Evolutionary conservation across 2,797 vertebrate species (phyloP), one percentile per base, ranked within the genome.

Genomic region (Pelochelys cantorii): DNA sequence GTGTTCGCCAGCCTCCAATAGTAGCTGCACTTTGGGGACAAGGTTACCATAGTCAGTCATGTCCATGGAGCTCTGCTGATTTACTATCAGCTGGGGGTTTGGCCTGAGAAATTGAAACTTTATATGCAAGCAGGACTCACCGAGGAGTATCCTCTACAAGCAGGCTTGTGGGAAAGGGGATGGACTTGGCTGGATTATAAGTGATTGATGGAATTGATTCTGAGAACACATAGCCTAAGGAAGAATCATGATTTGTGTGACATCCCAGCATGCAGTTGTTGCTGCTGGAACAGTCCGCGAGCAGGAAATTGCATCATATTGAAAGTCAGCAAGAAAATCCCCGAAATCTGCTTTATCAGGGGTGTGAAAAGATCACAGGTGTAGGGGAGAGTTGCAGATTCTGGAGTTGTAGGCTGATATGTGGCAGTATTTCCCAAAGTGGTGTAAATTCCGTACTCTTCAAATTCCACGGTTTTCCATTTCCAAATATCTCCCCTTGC

Each of bases 11-110:
- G 2, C 52, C 85, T 57, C 56, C n/a, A 62, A 54, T 60, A 79
- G 20, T 60, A 92, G 54, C 25, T 94, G 89, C 89, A 53, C 56
- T 92, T 80, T 89, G 82, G 86, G 79, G 79, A 52, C 20, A 59
- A 60, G 12, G 59, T 87, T 74, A 68, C 52, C 31, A 57, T 81
- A 84, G 48, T 56, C 0, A 3, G 56, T 68, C 84, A 82, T 90
- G 77, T n/a, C 84, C 92, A 89, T 89, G 79, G 42, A 82, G 42
- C 75, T 93, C 74, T 85, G 25, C 25, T 80, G 15, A 89, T 81
- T 93, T 91, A 81, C 37, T 89, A 88, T 68, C 87, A 87, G 56
- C 31, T 93, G 75, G 15, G 82, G 84, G 88, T 34, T 59, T 95
- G 71, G 71, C 34, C 34, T 9, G 85, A 84, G 74, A 89, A 88